Evolutionary conservation across 2,888 invertebrate species (phyloP), one percentile per base, ranked within the genome.

Genomic region (Drosophila neonasuta): DNA sequence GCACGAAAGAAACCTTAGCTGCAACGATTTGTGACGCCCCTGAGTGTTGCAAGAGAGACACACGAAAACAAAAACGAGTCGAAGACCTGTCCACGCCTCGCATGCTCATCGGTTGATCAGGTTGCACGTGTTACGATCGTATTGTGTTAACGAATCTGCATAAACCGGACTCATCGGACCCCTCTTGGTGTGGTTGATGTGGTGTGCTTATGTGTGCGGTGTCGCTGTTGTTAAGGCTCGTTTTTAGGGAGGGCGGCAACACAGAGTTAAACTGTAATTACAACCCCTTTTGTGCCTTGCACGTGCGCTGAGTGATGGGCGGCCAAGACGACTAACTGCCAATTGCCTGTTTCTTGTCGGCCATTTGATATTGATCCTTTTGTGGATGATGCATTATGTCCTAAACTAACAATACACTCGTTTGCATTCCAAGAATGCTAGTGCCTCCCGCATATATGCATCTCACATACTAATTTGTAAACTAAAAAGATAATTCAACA

Each of bases 391-490:
- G 49, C 45, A 59, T 59, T 52, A 56, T 57, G 56, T 80, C 80
- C 83, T 82, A 80, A 83, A 73, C 77, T 60, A 83, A 83, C 83
- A 81, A 68, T 71, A 24, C 24, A 24, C 0, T 24, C 24, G 67
- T 59, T 29, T 42, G 36, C 42, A 52, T 81, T 81, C 83, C 65
- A 20, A 57, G 81, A 81, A 81, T 32, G 36, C 45, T 42, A 24
- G 1, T 24, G 68, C 54, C 75, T 73, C 80, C 80, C 79, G 79
- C 80, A 79, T 79, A 5, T 36, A 6, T 36, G 52, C 52, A 75
- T 71, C 68, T 44, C 82, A 68, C 80, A 72, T 80, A 74, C 80
- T 79, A 84, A 84, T 79, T 84, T 84, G 85, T 82, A 79, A 80
- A 82, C 84, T 74, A 78, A 84, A 82, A 82, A 74, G 68, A 70